phyloP scores from a whole-genome alignment of 2,797 vertebrate species.

The Dryobates pubescens region DNA sequence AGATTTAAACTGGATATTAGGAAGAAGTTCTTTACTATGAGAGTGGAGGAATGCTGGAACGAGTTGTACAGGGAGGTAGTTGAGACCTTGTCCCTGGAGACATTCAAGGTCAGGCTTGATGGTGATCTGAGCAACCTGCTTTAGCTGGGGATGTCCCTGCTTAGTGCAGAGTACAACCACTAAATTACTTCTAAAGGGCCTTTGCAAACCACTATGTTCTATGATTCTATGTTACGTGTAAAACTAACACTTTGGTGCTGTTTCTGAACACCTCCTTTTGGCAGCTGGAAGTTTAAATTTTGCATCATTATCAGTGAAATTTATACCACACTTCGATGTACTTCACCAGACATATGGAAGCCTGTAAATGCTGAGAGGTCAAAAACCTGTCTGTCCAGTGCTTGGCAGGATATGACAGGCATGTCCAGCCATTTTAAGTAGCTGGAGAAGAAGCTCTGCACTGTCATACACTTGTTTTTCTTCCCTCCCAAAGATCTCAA shows the following conservation, averaged over 20 bases:
- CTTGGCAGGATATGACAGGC: neutral
- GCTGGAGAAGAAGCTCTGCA: neutral
- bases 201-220: too few relatives aligned
- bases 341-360: neutral
- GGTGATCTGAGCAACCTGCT: too few relatives aligned
- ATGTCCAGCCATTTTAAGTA: neutral
- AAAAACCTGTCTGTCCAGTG: neutral
- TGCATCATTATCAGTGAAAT: neutral
- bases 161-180: too few relatives aligned
- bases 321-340: neutral
- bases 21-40: too few relatives aligned
- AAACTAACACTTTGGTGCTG: neutral
- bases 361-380: neutral
- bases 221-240: neutral
- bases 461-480: neutral
- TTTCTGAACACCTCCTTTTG: neutral
- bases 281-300: neutral
- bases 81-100: too few relatives aligned
- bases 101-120: too few relatives aligned
- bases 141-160: too few relatives aligned
- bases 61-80: too few relatives aligned
- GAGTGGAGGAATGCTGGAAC: too few relatives aligned
- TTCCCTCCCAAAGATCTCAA: neutral
- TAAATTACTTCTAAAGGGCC: too few relatives aligned
- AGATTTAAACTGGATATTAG: too few relatives aligned